These are phyloP conservation scores for Labeo calbasu DNA, from an alignment of 2,797 vertebrate species.

Conservation along the genomic window DNA sequence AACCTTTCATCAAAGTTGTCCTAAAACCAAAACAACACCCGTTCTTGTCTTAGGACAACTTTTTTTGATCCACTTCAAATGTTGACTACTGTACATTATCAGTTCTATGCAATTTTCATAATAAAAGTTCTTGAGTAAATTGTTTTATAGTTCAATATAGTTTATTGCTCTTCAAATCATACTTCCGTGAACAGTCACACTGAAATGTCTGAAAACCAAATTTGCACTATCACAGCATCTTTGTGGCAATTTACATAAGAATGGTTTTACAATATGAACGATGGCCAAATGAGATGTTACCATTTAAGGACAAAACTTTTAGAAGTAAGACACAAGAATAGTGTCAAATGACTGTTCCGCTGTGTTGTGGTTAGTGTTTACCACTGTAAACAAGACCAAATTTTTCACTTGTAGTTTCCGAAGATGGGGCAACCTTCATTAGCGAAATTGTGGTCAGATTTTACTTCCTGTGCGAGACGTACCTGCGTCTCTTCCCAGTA, in stretches of 20 bases:
- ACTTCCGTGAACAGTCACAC: background rate
- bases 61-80: too few species aligned
- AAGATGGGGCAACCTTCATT: background rate
- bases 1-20: too few species aligned
- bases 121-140: background rate
- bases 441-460: background rate
- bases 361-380: constrained; percentile 1
- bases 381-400: background rate
- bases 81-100: too few species aligned
- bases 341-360: background rate
- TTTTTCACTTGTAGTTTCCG: background rate
- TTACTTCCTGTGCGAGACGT: background rate
- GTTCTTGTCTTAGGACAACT: too few species aligned
- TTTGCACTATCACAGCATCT: background rate
- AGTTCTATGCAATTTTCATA: too few species aligned
- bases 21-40: too few species aligned
- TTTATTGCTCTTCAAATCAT: background rate
- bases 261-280: too few species aligned
- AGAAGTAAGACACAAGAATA: background rate
- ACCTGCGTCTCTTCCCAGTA: background rate
- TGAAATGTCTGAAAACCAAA: background rate
- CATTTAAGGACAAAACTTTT: background rate
- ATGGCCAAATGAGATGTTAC: background rate
- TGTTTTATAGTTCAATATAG: background rate
- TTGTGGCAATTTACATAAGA: background rate